A percentile compares a stretch with the other conserved stretches of the same genome.
Conservation (phyloP, 1,140 invertebrate species). For the Panonychus citri region DNA sequence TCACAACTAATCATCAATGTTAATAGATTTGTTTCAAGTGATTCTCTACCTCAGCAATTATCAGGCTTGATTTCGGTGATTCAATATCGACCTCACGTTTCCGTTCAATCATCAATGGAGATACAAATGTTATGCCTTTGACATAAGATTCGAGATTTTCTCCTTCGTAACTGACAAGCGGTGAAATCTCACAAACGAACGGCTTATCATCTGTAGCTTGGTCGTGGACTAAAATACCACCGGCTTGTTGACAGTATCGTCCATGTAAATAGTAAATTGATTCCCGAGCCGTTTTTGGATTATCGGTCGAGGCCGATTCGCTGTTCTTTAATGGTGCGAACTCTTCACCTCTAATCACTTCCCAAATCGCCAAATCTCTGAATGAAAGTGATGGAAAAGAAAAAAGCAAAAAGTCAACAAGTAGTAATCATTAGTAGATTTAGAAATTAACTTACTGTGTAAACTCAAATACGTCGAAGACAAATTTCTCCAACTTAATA, state of each 20-base stretch:
- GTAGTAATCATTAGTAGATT: too few species aligned
- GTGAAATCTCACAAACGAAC: conserved; percentile 67
- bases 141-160: conserved; percentile 27
- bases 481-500: conserved; percentile 97
- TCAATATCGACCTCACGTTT: too few species aligned
- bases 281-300: conserved; percentile 54
- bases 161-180: conserved; percentile 66
- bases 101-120: conserved; percentile 15
- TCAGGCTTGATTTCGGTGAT: too few species aligned
- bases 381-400: too few species aligned
- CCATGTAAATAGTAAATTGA: conserved; percentile 59
- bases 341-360: conserved; percentile 72
- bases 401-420: too few species aligned
- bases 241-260: conserved; percentile 48
- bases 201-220: conserved; percentile 22
- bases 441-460: conserved; percentile 33
- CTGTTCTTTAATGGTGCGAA: conserved; percentile 93
- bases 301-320: conserved; percentile 62
- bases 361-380: conserved; percentile 69
- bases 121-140: conserved; percentile 7
- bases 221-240: conserved; percentile 30
- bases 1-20: too few species aligned
- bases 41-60: too few species aligned
- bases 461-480: conserved; percentile 94
- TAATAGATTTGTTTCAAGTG: too few species aligned